Base-by-base conservation (phyloP, 2,888 invertebrate species). In the Leucophenga maculata region DNA sequence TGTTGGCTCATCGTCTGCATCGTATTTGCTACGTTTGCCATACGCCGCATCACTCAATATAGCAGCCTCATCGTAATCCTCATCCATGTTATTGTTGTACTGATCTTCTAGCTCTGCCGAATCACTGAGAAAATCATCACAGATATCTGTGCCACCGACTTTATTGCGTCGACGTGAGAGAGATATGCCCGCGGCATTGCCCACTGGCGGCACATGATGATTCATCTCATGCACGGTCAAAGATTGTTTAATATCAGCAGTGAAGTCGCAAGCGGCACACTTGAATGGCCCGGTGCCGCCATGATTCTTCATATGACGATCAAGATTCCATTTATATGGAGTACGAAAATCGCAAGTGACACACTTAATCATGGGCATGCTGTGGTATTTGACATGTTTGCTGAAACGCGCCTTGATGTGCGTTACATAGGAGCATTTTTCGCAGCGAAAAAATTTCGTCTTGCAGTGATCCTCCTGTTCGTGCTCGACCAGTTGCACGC, bases 341-440 rank as follows among this genome's bases (percentile, higher is more conserved):
- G 97, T 97, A 74, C 95, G 93, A 87, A 97, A 98, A 86, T 97
- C 96, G 89, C 98, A 98, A 87, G 95, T 93, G 70, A 94, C 94
- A 88, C 97, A 98, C 89, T 97, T 96, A 78, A 96, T 96, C 94
- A 95, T 96, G 79, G 94, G 97, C 94, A 95, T 96, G 70, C 95
- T 95, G 88, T 97, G 97, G 88, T 96, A 96, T 85, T 96, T 96
- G 65, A 97, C 95, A 87, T 97, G 97, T 87, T 97, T 97, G 71
- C 96, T 96, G 86, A 93, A 97, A 70, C 96, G 92, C 66, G 95
- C 94, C 85, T 94, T 94, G 83, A 97, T 94, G 88, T 96, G 95
- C 1, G 97, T 97, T 75, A 94, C 94, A 88, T 97, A 98, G 79
- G 94, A 94, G 89, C 97, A 97, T 89, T 96, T 94, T 77, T 92